A percentile compares a stretch with the other conserved stretches of the same genome.
phyloP scores from a whole-genome alignment of 2,113 vertebrate species.

The Gallinago media region DNA sequence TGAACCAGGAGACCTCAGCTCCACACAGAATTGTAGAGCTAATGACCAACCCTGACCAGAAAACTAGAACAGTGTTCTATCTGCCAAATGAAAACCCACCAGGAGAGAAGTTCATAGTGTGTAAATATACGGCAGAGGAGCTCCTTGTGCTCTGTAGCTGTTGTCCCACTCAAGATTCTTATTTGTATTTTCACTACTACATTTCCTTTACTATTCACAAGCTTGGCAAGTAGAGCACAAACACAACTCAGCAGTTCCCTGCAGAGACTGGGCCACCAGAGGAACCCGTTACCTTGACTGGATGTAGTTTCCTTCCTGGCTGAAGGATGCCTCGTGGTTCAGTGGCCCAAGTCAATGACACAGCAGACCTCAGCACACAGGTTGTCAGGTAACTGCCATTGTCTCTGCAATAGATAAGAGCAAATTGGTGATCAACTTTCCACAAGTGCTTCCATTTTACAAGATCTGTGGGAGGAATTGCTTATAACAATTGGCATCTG shows the following conservation, averaged over 20 bases:
- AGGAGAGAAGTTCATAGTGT: neutral
- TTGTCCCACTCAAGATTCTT: neutral
- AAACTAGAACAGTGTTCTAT: neutral
- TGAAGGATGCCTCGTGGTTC: neutral
- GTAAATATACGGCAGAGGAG: neutral
- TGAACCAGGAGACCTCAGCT: neutral
- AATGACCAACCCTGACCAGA: neutral
- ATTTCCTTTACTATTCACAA: neutral
- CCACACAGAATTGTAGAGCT: neutral
- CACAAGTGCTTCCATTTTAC: slow-evolving; percentile 51
- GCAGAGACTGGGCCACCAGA: neutral
- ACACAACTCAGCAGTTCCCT: neutral
- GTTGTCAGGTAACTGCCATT: neutral
- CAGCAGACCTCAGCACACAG: neutral
- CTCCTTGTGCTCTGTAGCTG: neutral
- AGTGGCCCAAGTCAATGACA: neutral
- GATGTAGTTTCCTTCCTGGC: neutral
- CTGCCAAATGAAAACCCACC: neutral
- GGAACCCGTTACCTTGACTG: neutral
- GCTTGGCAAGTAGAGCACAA: neutral
- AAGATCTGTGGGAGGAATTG: slow-evolving; percentile 30
- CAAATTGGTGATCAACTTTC: neutral
- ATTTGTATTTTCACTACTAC: neutral
- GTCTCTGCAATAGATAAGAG: neutral
- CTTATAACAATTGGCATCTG: neutral